These are phyloP conservation scores for Bufo bufo DNA, from an alignment of 2,113 vertebrate species.

Conservation along the genomic window DNA sequence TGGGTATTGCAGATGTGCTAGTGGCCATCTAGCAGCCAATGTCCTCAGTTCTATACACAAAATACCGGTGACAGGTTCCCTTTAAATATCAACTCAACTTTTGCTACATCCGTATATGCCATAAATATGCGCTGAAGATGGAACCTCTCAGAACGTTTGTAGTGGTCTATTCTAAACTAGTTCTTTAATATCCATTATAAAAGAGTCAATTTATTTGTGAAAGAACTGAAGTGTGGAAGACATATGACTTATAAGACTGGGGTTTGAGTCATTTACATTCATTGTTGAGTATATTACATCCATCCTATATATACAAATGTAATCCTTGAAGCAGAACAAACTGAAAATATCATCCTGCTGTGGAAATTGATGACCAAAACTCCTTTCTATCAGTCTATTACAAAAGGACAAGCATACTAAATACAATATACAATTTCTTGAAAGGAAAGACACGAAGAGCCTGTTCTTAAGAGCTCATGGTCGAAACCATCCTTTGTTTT, in stretches of 20 bases:
- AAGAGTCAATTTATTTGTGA: constrained; percentile 4
- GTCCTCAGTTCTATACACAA: too few species aligned
- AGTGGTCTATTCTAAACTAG: not conserved
- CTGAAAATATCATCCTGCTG: not conserved
- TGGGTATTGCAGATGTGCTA: too few species aligned
- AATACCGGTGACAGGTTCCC: too few species aligned
- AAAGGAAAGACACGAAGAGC: not conserved
- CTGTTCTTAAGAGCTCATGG: not conserved
- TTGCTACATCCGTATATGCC: too few species aligned
- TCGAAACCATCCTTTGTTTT: not conserved
- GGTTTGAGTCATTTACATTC: not conserved
- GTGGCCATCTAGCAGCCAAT: too few species aligned
- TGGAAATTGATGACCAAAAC: not conserved
- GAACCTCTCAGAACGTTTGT: not conserved
- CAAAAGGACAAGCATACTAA: not conserved
- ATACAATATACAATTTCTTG: not conserved
- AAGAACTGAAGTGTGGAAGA: not conserved
- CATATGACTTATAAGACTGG: not conserved
- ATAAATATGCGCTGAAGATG: not conserved
- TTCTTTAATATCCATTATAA: constrained; percentile 12
- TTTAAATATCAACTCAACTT: too few species aligned
- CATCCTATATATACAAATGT: not conserved
- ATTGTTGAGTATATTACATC: not conserved
- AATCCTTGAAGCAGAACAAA: not conserved
- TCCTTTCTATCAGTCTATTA: not conserved